phyloP scores from a whole-genome alignment of 2,797 vertebrate genomes.

The Coccyzus lansbergi region DNA sequence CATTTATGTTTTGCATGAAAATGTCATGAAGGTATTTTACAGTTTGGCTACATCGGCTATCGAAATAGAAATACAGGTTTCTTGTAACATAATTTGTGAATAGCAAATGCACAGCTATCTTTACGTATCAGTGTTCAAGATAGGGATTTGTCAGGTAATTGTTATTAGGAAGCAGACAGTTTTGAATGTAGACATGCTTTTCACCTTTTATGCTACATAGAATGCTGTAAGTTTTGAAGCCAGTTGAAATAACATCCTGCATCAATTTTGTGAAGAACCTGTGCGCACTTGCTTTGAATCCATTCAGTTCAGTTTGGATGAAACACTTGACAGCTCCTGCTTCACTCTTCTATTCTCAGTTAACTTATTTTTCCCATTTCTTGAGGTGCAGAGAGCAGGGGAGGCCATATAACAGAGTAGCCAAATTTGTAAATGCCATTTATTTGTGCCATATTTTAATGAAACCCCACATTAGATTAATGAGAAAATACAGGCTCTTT shows the following conservation, averaged over 20 bases:
- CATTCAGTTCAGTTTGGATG: not conserved
- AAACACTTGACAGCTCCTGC: not conserved
- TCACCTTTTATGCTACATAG: not conserved
- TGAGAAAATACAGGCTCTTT: not conserved
- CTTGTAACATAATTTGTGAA: not conserved
- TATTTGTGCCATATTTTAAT: constrained; percentile 2
- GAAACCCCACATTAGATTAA: not conserved
- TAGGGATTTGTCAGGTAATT: not conserved
- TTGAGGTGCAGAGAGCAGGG: constrained; percentile 59
- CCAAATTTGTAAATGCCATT: not conserved
- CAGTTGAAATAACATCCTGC: not conserved
- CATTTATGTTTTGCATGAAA: not conserved
- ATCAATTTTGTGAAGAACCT: not conserved
- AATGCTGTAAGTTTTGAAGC: not conserved
- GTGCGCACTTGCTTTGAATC: not conserved
- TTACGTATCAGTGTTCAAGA: not conserved
- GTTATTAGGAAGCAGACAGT: not conserved
- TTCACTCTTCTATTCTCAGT: not conserved
- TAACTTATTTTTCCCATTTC: not conserved
- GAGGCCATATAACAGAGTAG: constrained; percentile 13
- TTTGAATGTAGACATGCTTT: not conserved
- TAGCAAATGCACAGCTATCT: not conserved
- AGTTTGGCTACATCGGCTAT: not conserved
- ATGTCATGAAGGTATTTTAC: not conserved
- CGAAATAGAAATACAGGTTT: not conserved